These are phyloP conservation scores for Pecten maximus DNA, from an alignment of 2,888 invertebrate species.

Conservation along the genomic window DNA sequence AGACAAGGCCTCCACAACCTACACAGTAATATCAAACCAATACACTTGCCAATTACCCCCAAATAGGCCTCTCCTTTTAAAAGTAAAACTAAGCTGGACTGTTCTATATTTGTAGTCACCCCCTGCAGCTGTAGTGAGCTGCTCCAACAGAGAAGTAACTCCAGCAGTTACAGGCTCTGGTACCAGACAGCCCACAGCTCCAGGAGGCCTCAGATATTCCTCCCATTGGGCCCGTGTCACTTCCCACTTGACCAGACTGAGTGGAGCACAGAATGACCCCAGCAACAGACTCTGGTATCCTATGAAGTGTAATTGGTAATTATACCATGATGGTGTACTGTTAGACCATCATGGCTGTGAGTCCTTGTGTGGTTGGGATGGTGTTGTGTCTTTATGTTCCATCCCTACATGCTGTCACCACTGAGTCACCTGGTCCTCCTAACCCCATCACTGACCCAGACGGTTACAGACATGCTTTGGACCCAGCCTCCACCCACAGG, in stretches of 20 bases:
- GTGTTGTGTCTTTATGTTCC: neutral
- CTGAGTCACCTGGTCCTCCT: neutral
- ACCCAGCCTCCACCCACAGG: neutral
- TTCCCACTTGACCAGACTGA: neutral
- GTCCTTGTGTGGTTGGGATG: neutral
- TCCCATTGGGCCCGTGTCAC: neutral
- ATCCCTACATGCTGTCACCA: neutral
- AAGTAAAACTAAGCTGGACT: neutral
- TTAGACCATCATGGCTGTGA: neutral
- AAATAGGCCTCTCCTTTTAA: neutral
- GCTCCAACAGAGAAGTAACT: neutral
- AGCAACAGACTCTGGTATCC: neutral
- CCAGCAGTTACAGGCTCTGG: neutral
- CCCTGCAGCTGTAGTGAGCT: slow-evolving; percentile 17
- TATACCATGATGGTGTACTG: no score
- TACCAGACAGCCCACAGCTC: neutral
- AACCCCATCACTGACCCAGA: neutral
- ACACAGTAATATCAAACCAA: neutral
- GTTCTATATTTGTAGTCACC: neutral
- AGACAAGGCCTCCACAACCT: neutral
- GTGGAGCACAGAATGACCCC: neutral
- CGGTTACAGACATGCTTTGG: neutral
- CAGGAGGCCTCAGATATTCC: neutral
- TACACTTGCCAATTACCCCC: neutral
- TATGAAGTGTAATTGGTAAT: no score